Percentiles rank a stretch among this genome's conserved stretches.
These are phyloP conservation scores for Hydrolagus affinis DNA, from an alignment of 2,113 vertebrate genomes.

Conservation along the genomic window DNA sequence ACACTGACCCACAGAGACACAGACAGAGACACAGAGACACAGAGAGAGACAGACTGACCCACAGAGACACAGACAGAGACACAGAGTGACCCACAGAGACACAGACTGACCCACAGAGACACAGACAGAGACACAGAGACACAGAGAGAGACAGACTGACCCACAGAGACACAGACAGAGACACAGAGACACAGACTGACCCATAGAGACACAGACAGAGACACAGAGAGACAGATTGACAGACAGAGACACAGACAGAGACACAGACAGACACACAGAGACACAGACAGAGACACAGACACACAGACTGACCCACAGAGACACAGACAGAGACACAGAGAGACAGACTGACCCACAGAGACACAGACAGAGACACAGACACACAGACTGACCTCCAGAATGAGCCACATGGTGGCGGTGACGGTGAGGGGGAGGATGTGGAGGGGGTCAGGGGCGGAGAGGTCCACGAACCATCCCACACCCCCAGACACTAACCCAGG, in stretches of 20 bases:
- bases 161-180: not conserved
- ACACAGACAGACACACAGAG: not conserved
- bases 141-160: too few species aligned
- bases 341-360: not conserved
- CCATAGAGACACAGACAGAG: not conserved
- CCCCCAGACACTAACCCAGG: slow-evolving; percentile 76
- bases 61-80: too few species aligned
- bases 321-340: not conserved
- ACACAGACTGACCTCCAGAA: slow-evolving; percentile 62
- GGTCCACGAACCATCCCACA: slow-evolving; percentile 69
- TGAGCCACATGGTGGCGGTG: slow-evolving; percentile 70
- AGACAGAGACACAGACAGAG: not conserved
- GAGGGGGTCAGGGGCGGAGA: slow-evolving; percentile 65
- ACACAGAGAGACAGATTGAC: not conserved
- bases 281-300: not conserved
- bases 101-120: too few species aligned
- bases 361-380: not conserved
- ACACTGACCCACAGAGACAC: too few species aligned
- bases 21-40: slow-evolving; percentile 39
- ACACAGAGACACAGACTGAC: not conserved
- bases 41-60: too few species aligned
- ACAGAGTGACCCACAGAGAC: too few species aligned
- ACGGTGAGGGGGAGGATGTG: slow-evolving; percentile 66
- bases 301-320: too few species aligned
- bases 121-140: not conserved